These are phyloP conservation scores for Noturus placidus DNA, from an alignment of 2,113 vertebrate genomes.

Conservation along the genomic window DNA sequence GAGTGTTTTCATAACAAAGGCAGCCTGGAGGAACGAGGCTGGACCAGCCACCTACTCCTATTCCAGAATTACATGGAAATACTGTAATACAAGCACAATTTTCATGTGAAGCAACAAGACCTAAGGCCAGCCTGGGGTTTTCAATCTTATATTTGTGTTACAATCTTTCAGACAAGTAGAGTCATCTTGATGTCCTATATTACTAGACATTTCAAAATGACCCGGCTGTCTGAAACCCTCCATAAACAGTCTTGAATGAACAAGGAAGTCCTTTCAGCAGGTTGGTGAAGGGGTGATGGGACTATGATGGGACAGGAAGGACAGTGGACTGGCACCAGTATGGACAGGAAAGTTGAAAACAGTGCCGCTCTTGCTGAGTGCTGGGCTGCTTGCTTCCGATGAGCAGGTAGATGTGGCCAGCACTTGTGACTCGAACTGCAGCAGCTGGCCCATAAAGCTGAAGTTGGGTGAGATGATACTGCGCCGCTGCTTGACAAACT, in stretches of 20 bases:
- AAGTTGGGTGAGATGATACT: constrained; percentile 99
- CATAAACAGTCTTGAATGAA: neutral
- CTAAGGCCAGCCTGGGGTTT: neutral
- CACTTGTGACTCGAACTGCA: constrained; percentile 96
- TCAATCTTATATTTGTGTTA: neutral
- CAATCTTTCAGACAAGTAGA: neutral
- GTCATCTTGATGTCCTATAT: neutral
- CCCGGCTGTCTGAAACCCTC: neutral
- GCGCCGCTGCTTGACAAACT: constrained; percentile 96
- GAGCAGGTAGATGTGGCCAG: constrained; percentile 91
- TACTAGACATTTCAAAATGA: neutral
- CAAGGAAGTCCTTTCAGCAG: constrained; percentile 75
- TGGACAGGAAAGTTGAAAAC: constrained; percentile 96
- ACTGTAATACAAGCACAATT: constrained; percentile 11
- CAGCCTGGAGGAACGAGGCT: neutral
- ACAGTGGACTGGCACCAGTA: constrained; percentile 77
- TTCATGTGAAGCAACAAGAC: constrained; percentile 1
- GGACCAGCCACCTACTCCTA: constrained; percentile 20
- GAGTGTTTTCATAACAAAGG: constrained; percentile 29
- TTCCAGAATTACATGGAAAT: constrained; percentile 8
- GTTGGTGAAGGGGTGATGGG: constrained; percentile 96
- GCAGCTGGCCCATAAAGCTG: constrained; percentile 98
- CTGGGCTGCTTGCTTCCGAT: constrained; percentile 87
- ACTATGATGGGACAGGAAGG: constrained; percentile 83
- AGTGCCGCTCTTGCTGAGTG: constrained; percentile 78